Percentiles rank a stretch among this genome's conserved stretches.
These are phyloP conservation scores for Parauchenoglanis ngamensis DNA, from an alignment of 2,797 vertebrate genomes.

Conservation along the genomic window DNA sequence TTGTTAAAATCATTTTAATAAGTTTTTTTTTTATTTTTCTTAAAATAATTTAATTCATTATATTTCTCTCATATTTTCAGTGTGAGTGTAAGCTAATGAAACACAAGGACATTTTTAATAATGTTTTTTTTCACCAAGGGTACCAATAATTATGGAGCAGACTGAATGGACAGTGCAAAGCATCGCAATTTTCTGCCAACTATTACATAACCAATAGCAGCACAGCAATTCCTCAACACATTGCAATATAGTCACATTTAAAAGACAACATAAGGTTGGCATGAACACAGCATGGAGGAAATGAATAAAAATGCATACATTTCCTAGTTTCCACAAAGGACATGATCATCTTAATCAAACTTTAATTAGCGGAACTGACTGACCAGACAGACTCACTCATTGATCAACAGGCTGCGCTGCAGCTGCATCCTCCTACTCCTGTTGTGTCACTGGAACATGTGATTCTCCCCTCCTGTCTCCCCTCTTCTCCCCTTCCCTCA, in stretches of 20 bases:
- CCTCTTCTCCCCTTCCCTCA: not conserved
- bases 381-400: conserved; percentile 39
- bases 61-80: not conserved
- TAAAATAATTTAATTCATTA: not conserved
- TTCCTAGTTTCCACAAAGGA: conserved; percentile 41
- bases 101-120: not conserved
- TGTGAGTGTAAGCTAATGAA: not conserved
- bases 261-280: conserved; percentile 14
- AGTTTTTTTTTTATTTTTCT: not conserved
- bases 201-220: not conserved
- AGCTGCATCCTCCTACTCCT: conserved; percentile 49
- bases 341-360: conserved; percentile 33
- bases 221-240: conserved; percentile 15
- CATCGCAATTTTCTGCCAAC: not conserved
- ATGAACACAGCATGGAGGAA: conserved; percentile 31
- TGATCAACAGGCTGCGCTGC: conserved; percentile 40
- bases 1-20: not conserved
- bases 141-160: not conserved
- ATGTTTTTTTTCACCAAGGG: not conserved
- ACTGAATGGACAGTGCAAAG: not conserved
- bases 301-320: conserved; percentile 29
- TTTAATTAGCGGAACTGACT: conserved; percentile 50
- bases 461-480: conserved; percentile 22
- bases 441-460: conserved; percentile 29
- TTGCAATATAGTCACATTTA: not conserved